Evolutionary conservation across 2,888 invertebrate species (phyloP).

Genomic region (Orchestes rusci): DNA sequence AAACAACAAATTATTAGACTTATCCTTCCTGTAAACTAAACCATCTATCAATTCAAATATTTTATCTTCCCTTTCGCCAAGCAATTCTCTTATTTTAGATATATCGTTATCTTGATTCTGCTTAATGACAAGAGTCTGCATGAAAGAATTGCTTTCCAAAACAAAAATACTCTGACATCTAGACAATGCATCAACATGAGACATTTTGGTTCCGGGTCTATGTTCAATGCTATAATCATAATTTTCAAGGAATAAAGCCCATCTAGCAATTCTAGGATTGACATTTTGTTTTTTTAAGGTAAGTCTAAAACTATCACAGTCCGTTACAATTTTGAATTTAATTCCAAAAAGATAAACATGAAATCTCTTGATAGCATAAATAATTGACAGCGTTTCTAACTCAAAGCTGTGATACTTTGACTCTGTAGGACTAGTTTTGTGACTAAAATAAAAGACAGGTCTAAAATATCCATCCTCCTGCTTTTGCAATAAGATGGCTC

Average conservation of each 20-base stretch:
- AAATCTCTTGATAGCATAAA: conserved; percentile 25
- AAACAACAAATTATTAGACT: too few relatives aligned
- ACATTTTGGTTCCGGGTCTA: conserved; percentile 19
- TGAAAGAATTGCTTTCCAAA: conserved; percentile 16
- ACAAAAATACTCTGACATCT: conserved; percentile 13
- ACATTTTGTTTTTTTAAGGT: conserved; percentile 15
- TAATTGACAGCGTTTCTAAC: conserved; percentile 29
- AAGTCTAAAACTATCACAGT: too few relatives aligned
- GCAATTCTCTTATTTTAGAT: not conserved
- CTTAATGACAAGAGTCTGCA: conserved; percentile 11
- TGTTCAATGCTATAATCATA: conserved; percentile 22
- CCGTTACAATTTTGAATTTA: conserved; percentile 8
- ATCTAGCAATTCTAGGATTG: conserved; percentile 18
- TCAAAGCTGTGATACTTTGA: conserved; percentile 34
- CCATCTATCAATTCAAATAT: conserved; percentile 7
- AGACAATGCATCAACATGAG: conserved; percentile 21
- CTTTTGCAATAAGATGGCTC: conserved; percentile 34
- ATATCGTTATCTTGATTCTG: conserved; percentile 13
- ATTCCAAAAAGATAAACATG: conserved; percentile 32
- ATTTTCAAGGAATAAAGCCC: conserved; percentile 17
- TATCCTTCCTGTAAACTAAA: conserved; percentile 8
- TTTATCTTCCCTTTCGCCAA: conserved; percentile 1
- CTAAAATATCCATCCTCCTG: conserved; percentile 30
- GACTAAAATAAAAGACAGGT: conserved; percentile 35
- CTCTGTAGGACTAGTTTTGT: conserved; percentile 31